Base-by-base conservation (phyloP, 2,797 vertebrate genomes). In the Muscicapa comitata region DNA sequence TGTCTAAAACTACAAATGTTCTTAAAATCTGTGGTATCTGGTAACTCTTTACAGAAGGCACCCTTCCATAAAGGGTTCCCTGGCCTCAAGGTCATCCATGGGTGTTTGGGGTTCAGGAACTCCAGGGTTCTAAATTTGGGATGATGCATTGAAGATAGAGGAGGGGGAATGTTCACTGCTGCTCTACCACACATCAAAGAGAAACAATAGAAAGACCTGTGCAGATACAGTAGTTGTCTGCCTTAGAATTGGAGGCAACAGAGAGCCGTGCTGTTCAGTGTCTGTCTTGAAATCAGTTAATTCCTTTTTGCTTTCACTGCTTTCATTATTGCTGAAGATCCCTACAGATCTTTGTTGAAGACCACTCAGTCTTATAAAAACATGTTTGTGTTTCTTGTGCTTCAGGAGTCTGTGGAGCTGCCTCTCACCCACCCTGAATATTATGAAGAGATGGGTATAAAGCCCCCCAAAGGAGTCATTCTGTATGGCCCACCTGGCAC, bases 361-460 rank as follows among this genome's bases (percentile, higher is more conserved):
- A 59, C 21, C 2, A 2, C 35, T 85, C 17, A 4, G 16, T 54
- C 40, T 62, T 42, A 21, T 0, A 54, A 86, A 82, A 62, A 10
- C 51, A 72, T 11, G 1, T 45, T 58, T 65, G 11, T 82, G 65
- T 82, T 92, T 88, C 40, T 95, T 93, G 50, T 84, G 38, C 77
- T 78, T 20, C 85, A 99, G 99, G 99, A 99, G 88, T 99, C 99
- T 31, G 99, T 99, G 96, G 99, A 99, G 97, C 98, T 99, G 89
- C 99, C 99, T 31, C 99, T 99, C 71, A 99, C 99, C 85, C 99
- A 99, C 88, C 99, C 99, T 63, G 99, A 99, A 40, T 99, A 99
- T 95, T 99, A 99, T 15, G 99, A 99, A 92, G 99, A 99, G 96
- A 99, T 99, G 99, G 99, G 99, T 61, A 99, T 99, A 81, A 99